Conservation (phyloP, 92 coral and sea anemone species). For the Galaxea fascicularis region DNA sequence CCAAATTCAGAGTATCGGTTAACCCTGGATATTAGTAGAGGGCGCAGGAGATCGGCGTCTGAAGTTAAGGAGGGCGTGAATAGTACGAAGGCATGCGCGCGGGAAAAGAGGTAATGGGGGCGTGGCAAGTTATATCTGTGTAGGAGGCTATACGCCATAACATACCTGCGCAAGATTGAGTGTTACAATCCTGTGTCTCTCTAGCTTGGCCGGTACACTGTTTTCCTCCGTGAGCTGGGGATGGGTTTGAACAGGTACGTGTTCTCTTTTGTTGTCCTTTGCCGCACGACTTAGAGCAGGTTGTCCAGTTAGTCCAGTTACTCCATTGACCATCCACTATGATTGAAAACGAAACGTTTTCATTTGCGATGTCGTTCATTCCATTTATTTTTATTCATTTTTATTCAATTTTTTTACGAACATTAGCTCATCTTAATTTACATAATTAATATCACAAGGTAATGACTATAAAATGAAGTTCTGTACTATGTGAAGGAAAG, state of each 20-base stretch:
- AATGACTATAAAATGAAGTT: no score
- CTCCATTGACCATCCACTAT: slow-evolving; percentile 44
- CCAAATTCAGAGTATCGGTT: no score
- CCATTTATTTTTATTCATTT: no score
- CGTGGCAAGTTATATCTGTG: not conserved
- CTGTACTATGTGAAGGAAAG: no score
- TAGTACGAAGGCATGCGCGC: not conserved
- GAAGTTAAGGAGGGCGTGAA: not conserved
- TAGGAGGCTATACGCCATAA: not conserved
- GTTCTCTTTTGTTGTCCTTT: slow-evolving; percentile 29
- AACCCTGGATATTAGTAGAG: no score
- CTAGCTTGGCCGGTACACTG: slow-evolving; percentile 32
- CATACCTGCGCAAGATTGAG: slow-evolving; percentile 37
- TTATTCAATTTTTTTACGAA: not conserved
- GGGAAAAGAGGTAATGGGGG: not conserved
- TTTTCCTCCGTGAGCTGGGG: slow-evolving; percentile 39
- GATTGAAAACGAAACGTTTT: not conserved
- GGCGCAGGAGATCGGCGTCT: no score
- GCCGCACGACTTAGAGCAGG: slow-evolving; percentile 44
- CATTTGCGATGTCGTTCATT: not conserved
- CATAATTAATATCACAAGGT: no score
- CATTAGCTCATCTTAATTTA: no score
- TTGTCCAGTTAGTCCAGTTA: slow-evolving; percentile 30
- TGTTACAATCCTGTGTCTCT: slow-evolving; percentile 36
- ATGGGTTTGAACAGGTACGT: slow-evolving; percentile 26